Conservation (phyloP, 23 tunicate genomes). For the Halocynthia roretzi region DNA sequence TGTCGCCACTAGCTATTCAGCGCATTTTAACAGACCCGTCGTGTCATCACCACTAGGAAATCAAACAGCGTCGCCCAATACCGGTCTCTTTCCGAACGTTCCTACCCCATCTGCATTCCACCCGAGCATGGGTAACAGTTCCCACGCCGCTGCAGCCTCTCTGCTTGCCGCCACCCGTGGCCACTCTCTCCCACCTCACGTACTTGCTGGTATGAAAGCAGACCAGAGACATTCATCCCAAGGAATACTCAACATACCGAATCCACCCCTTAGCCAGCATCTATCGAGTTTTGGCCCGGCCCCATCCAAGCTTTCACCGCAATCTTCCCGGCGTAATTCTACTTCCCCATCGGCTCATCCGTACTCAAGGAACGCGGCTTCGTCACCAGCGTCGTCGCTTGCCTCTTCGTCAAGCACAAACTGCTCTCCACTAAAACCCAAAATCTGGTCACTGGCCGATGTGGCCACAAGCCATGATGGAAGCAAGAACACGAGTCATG, state of each 20-base stretch:
- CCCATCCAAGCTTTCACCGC: neutral
- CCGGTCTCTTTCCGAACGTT: neutral
- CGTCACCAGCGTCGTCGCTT: slow-evolving; percentile 29
- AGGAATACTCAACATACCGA: no score
- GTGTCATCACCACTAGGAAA: neutral
- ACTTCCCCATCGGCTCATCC: slow-evolving; percentile 16
- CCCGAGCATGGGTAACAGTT: neutral
- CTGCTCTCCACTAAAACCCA: slow-evolving; percentile 50
- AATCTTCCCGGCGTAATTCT: slow-evolving; percentile 23
- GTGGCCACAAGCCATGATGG: slow-evolving; percentile 68
- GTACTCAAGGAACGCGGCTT: slow-evolving; percentile 4
- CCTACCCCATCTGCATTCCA: slow-evolving; percentile 14
- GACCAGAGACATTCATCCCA: no score
- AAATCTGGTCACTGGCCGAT: slow-evolving; percentile 94
- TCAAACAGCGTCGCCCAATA: neutral
- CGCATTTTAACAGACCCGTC: no score
- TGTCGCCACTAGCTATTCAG: neutral
- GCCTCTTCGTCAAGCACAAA: slow-evolving; percentile 33
- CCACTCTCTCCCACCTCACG: slow-evolving; percentile 51
- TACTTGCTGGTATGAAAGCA: slow-evolving; percentile 52
- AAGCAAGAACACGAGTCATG: neutral
- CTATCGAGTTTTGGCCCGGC: slow-evolving; percentile 1
- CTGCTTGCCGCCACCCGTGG: slow-evolving; percentile 45
- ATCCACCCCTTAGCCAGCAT: neutral
- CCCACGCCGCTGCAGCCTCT: slow-evolving; percentile 47